Base-by-base conservation (phyloP, 2,888 invertebrate species). In the Metallyticus violacea region DNA sequence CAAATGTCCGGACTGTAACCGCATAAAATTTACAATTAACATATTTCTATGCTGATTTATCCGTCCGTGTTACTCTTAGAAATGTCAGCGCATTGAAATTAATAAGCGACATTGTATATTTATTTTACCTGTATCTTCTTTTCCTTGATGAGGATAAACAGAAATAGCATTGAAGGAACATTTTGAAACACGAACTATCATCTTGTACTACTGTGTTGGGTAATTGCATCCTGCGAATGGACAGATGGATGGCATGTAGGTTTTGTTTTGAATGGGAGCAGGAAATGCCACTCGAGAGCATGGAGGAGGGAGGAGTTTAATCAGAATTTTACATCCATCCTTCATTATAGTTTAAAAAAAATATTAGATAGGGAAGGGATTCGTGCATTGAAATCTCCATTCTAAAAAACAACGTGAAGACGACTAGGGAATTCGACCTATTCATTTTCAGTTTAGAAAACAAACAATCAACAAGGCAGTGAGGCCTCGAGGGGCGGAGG, bases 381-480 rank as follows among this genome's bases (percentile, higher is more conserved):
- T 62, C 40, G 40, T 62, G 40, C 28, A 77, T 85, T 77, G 29
- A n/a, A 77, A 78, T 85, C 28, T 85, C 15, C 78, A 26, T 77
- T 77, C 77, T 80, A 80, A 85, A 85, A 85, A 85, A 62, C 40
- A 62, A 62, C 40, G 22, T 62, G 40, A 62, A 62, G 40, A 62
- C 85, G 85, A 81, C 87, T 81, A 85, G 87, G 87, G 87, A 87
- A 87, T 87, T 87, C 87, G 85, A 81, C 81, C 87, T 78, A 85
- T 86, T 84, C 86, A 80, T 81, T 85, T 81, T 77, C 80, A 76
- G 87, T 86, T 87, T 86, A 81, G 85, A 86, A 87, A 86, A 87
- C 86, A 87, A 87, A 87, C 87, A 87, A 87, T 87, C 85, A 87
- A 81, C 86, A 87, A 86, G 82, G 62, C 79, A 77, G 85, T 77